These are phyloP conservation scores for Lampris incognitus DNA, from an alignment of 2,113 vertebrate species.

Conservation along the genomic window DNA sequence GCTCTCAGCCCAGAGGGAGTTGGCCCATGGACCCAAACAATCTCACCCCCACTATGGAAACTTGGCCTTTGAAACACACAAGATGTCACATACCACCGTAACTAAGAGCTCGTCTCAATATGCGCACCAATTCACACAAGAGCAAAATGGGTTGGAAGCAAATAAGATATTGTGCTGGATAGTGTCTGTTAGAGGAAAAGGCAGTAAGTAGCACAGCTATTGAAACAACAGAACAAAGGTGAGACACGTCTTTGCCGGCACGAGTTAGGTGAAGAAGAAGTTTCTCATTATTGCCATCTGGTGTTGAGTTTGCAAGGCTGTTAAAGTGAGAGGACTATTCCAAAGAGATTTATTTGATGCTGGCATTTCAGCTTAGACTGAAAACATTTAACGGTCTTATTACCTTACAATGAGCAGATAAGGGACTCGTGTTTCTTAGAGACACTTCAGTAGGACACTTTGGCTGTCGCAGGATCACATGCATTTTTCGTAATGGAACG, in stretches of 20 bases:
- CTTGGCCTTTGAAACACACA: constrained; percentile 11
- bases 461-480: no score
- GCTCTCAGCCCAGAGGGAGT: constrained; percentile 26
- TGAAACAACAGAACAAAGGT: neutral
- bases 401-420: no score
- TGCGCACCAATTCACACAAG: neutral
- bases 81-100: neutral
- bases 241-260: neutral
- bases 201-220: no score
- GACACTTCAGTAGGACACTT: no score
- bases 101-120: constrained; percentile 6
- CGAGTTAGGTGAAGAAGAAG: neutral
- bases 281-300: constrained; percentile 10
- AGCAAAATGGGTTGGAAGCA: neutral
- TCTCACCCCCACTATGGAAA: constrained; percentile 5
- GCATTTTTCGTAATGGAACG: no score
- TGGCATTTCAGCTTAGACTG: no score
- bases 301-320: neutral
- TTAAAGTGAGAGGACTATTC: no score
- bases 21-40: neutral
- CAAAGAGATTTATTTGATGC: no score
- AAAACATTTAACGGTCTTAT: no score
- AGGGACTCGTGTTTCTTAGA: no score
- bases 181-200: no score
- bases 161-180: neutral